phyloP scores from a whole-genome alignment of 2,113 vertebrate genomes.

The Bos javanicus region DNA sequence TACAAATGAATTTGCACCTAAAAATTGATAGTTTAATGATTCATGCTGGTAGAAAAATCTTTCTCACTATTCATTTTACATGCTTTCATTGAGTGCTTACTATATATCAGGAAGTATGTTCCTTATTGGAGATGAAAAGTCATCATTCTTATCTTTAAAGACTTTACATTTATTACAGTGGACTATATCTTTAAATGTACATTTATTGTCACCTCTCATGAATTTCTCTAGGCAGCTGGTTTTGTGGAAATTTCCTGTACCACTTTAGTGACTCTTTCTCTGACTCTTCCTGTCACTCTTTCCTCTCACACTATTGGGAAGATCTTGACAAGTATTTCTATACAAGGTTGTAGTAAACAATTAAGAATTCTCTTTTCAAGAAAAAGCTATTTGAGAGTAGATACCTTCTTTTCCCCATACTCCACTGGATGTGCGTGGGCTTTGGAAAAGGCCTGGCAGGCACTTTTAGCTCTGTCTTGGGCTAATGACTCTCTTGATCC shows the following conservation, averaged over 20 bases:
- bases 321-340: neutral
- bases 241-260: neutral
- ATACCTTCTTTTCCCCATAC: neutral
- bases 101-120: neutral
- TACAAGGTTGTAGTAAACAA: neutral
- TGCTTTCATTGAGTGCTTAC: neutral
- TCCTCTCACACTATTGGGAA: neutral
- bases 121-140: neutral
- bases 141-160: neutral
- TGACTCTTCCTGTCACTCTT: neutral
- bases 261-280: neutral
- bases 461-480: neutral
- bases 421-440: neutral
- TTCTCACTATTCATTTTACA: neutral
- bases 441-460: neutral
- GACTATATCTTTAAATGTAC: neutral
- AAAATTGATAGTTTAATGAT: constrained; percentile 55
- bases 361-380: neutral
- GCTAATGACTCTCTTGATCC: neutral
- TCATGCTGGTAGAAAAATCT: neutral
- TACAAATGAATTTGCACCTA: constrained; percentile 31
- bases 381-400: neutral
- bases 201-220: neutral
- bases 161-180: neutral
- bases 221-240: neutral